Base-by-base conservation (phyloP, 30 jellyfish, hydroid and myxozoan species). In the Hydractinia symbiolongicarpus region DNA sequence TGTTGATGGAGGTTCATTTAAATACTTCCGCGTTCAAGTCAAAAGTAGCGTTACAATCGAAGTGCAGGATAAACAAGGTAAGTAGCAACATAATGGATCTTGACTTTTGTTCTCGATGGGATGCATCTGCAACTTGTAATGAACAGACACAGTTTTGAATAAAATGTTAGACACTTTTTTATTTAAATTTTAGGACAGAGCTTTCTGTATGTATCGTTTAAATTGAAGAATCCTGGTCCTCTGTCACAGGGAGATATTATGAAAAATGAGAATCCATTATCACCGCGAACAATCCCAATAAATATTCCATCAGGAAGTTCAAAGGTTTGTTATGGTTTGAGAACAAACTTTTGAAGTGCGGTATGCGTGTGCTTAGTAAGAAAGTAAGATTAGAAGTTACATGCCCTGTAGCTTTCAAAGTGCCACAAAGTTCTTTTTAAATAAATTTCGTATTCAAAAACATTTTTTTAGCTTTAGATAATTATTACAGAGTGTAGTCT, bases 1-100 rank as follows among this genome's bases (percentile, higher is more conserved):
- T 74, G 98, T 92, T 51, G 96, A 87, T 54, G 98, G 96, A 14
- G 98, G 98, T 7, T 92, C 98, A 44, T 92, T 92, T 73, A 92
- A 92, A 71, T 92, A 92, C 69, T 92, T 92, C 50, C 16, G 74
- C 19, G 74, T 64, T 64, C 52, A 64, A 64, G 16, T 64, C 74
- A 64, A 44, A 6, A 64, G 74, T 64, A 64, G 74, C 40, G 74
- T 64, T 53, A 88, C 89, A 50, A 88, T 88, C 55, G 96, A 88
- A 61, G 55, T 88, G 51, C 61, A 20, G 8, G 89, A 81, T 58
- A 16, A 15, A 17, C 15, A 10, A 50, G 89, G 89, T 81, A 69
- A 44, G 84, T 44, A 16, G 9, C 1, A 0, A 11, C 82, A 49
- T 16, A 10, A 40, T 50, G 15, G 73, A 16, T 73, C n/a, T 49